phyloP scores from a whole-genome alignment of 2,888 invertebrate species.

The Busseola fusca region DNA sequence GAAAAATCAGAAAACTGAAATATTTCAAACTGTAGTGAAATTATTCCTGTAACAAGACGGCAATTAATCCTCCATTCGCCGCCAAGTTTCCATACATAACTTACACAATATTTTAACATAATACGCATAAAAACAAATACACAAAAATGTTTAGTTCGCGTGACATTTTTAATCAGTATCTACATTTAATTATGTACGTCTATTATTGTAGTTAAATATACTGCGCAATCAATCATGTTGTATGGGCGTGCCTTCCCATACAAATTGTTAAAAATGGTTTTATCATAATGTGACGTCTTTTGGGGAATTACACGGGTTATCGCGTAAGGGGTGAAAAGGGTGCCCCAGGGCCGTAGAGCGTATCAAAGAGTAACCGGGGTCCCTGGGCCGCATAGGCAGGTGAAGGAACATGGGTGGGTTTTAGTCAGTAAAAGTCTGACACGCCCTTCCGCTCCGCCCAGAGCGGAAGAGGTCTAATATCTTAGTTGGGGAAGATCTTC shows the following conservation, averaged over 20 bases:
- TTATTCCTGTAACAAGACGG: conserved; percentile 11
- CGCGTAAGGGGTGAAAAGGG: neutral
- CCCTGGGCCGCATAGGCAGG: no score
- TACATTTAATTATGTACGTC: conserved; percentile 64
- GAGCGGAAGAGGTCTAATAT: no score
- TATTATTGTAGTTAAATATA: conserved; percentile 49
- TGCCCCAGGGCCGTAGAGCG: no score
- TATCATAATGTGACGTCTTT: conserved; percentile 47
- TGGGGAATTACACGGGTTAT: conserved; percentile 33
- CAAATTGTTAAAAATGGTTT: conserved; percentile 57
- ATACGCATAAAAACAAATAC: conserved; percentile 52
- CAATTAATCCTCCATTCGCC: conserved; percentile 31
- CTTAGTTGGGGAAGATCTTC: no score
- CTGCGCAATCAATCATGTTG: conserved; percentile 58
- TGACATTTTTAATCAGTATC: conserved; percentile 67
- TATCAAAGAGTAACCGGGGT: no score
- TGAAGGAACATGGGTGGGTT: no score
- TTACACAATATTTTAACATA: conserved; percentile 26
- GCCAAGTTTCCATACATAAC: conserved; percentile 4
- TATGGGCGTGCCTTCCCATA: conserved; percentile 52
- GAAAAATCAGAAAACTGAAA: neutral
- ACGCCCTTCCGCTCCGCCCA: no score
- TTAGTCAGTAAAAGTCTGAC: no score
- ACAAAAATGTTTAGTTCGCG: conserved; percentile 67
- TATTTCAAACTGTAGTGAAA: neutral